Conservation (phyloP, 2,113 vertebrate species). For the Mellivora capensis region DNA sequence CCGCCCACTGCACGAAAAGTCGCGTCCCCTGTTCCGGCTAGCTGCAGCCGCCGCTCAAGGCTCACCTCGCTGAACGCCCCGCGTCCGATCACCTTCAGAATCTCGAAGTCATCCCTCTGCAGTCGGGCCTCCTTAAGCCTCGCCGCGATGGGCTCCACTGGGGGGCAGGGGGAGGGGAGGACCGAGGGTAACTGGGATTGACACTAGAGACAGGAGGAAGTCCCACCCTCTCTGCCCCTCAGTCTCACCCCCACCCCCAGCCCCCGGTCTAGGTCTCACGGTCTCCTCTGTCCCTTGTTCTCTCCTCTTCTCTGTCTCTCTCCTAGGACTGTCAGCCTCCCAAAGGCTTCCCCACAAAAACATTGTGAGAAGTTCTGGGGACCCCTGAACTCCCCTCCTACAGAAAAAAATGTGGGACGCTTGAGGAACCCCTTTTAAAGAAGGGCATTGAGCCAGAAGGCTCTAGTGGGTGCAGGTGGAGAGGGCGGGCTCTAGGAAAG, state of each 20-base stretch:
- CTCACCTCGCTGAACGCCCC: constrained; percentile 93
- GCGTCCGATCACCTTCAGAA: constrained; percentile 91
- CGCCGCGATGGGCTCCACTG: constrained; percentile 72
- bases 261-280: background rate
- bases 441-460: background rate
- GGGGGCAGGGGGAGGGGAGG: background rate
- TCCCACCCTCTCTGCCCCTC: background rate
- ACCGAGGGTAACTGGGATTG: background rate
- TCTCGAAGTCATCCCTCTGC: constrained; percentile 88
- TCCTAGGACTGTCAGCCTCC: background rate
- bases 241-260: background rate
- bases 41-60: accelerated
- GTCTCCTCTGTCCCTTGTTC: background rate
- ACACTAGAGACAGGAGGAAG: background rate
- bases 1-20: background rate
- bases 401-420: background rate
- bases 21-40: no score
- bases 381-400: background rate
- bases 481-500: background rate
- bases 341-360: background rate
- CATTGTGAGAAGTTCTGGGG: background rate
- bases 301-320: background rate
- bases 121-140: constrained; percentile 86
- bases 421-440: background rate
- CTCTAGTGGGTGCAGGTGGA: background rate